Base-by-base conservation (phyloP, 2,888 invertebrate species). In the Heteromyza rotundicornis region DNA sequence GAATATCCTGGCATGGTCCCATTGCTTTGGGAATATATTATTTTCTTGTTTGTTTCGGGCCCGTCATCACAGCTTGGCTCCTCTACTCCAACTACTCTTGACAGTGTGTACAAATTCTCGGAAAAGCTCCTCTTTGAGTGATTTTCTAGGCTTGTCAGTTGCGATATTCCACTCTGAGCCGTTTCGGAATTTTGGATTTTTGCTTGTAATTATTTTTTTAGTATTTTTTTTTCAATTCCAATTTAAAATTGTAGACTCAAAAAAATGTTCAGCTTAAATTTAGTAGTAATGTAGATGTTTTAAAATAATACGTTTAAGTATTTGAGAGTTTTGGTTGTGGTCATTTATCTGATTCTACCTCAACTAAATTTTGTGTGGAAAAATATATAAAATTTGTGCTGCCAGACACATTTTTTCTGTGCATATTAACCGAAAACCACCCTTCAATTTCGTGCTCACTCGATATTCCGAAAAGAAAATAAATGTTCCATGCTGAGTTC, bases 11-110 rank as follows among this genome's bases (percentile, higher is more conserved):
- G 3, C 40, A 40, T n/a, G 40, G 40, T 40, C 16, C 12, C 40
- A 40, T 40, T n/a, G 40, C 14, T 7, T 3, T n/a, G 40, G 12
- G n/a, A n/a, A 40, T n/a, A 40, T n/a, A n/a, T 40, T 40, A n/a
- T 7, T 40, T 35, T 19, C n/a, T 55, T 56, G 22, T 55, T 32
- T 68, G 60, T 62, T 32, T 62, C 67, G 68, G 64, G 70, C 67
- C 68, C 72, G 77, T 78, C 78, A 76, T 76, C 66, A 73, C 80
- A 71, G 71, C 72, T 71, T 75, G 79, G 78, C 77, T 79, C 75
- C 78, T 75, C 77, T 70, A 70, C 77, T 78, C 79, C 75, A 79
- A 78, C 78, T 79, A 73, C 76, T 74, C 71, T 69, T 69, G 69
- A 2, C 47, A 47, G 47, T 19, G 47, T 47, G 7, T 20, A n/a